These are phyloP conservation scores for Ophioderma brevispina DNA, from an alignment of 35 echinoderm and acorn worm species.

Conservation along the genomic window DNA sequence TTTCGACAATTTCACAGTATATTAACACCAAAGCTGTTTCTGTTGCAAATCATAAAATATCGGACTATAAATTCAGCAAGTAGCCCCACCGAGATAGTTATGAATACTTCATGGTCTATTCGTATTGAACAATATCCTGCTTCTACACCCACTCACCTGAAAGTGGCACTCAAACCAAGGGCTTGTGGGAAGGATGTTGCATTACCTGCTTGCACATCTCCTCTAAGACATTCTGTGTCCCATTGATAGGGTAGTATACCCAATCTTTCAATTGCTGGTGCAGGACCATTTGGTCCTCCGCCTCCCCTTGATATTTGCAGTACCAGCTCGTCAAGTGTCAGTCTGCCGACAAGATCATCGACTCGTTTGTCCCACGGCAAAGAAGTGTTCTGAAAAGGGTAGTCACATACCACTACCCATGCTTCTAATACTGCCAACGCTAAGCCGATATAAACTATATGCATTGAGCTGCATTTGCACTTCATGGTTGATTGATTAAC, in stretches of 20 bases:
- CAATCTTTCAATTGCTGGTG: constrained; percentile 71
- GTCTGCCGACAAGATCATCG: constrained; percentile 68
- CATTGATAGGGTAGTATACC: constrained; percentile 77
- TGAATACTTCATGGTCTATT: too few relatives aligned
- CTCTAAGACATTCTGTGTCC: constrained; percentile 94
- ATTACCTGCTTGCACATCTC: constrained; percentile 72
- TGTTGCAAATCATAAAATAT: too few relatives aligned
- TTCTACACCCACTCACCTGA: constrained; percentile 63
- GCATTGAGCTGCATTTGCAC: too few relatives aligned
- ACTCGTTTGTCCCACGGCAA: constrained; percentile 87
- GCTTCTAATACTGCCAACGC: not conserved
- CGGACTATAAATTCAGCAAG: too few relatives aligned
- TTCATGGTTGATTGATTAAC: too few relatives aligned
- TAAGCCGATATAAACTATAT: not conserved
- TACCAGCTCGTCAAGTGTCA: constrained; percentile 75
- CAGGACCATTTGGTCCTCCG: constrained; percentile 72
- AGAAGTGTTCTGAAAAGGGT: constrained; percentile 78
- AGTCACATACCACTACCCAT: constrained; percentile 16
- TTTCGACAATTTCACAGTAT: too few relatives aligned
- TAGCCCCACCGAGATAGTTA: too few relatives aligned
- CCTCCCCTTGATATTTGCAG: constrained; percentile 85
- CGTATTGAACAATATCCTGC: too few relatives aligned
- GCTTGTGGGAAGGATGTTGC: constrained; percentile 93
- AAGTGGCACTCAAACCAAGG: constrained; percentile 81
- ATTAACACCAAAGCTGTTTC: too few relatives aligned